These are phyloP conservation scores for Stratiolaelaps scimitus DNA, from an alignment of 1,140 invertebrate genomes.

Conservation along the genomic window DNA sequence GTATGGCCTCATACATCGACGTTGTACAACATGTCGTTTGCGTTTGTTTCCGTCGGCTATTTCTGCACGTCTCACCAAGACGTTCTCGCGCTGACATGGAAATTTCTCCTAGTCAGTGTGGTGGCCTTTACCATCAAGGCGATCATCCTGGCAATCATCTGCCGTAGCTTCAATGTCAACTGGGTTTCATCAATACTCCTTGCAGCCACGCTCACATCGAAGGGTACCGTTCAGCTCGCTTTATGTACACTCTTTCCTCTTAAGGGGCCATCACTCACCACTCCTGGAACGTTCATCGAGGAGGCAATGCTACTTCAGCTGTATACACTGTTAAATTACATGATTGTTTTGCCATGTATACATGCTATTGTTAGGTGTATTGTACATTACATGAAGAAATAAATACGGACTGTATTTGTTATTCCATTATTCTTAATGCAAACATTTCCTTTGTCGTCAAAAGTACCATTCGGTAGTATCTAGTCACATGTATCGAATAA, in stretches of 20 bases:
- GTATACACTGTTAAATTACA: too few species aligned
- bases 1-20: background rate
- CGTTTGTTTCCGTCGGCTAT: background rate
- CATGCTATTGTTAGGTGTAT: too few species aligned
- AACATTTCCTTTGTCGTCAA: too few species aligned
- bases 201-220: background rate
- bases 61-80: background rate
- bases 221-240: slow-evolving; percentile 1
- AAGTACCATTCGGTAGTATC: too few species aligned
- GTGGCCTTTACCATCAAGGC: background rate
- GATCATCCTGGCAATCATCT: background rate
- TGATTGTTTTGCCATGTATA: too few species aligned
- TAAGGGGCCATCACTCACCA: too few species aligned
- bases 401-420: too few species aligned
- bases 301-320: too few species aligned
- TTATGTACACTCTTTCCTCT: background rate
- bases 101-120: background rate
- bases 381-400: too few species aligned
- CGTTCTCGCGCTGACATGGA: background rate
- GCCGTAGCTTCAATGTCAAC: background rate
- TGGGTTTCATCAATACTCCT: background rate
- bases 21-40: background rate
- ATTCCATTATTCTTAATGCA: too few species aligned
- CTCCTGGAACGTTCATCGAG: too few species aligned
- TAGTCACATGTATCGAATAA: too few species aligned